Evolutionary conservation across 1,140 invertebrate species (phyloP).

Genomic region (Ruditapes philippinarum): DNA sequence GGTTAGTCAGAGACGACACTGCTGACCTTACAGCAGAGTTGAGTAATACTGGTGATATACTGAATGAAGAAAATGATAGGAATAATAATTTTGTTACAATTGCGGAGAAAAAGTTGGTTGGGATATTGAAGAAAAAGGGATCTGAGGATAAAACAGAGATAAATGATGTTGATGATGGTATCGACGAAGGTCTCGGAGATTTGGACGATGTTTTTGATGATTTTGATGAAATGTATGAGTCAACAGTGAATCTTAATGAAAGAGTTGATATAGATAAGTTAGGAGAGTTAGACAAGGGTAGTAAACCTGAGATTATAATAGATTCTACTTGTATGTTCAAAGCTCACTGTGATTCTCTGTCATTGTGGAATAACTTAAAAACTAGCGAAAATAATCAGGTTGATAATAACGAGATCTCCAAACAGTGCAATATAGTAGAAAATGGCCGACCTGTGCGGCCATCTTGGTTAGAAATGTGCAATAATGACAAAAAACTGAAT

Average conservation of each 20-base stretch:
- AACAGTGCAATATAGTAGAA: background rate
- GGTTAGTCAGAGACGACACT: background rate
- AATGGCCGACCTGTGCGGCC: background rate
- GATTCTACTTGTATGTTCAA: background rate
- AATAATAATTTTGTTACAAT: background rate
- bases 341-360: background rate
- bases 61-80: background rate
- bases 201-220: conserved; percentile 65
- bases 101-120: conserved; percentile 44
- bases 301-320: background rate
- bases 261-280: too few species aligned
- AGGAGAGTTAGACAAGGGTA: too few species aligned
- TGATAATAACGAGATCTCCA: background rate
- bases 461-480: background rate
- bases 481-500: background rate
- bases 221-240: conserved; percentile 64
- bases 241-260: background rate
- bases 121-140: conserved; percentile 13
- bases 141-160: background rate
- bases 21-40: background rate
- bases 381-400: background rate
- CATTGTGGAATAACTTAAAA: background rate
- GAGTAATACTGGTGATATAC: background rate
- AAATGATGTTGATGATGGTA: conserved; percentile 42
- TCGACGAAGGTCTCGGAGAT: conserved; percentile 61